phyloP scores from a whole-genome alignment of 2,888 invertebrate genomes.

The Phyllotreta striolata region DNA sequence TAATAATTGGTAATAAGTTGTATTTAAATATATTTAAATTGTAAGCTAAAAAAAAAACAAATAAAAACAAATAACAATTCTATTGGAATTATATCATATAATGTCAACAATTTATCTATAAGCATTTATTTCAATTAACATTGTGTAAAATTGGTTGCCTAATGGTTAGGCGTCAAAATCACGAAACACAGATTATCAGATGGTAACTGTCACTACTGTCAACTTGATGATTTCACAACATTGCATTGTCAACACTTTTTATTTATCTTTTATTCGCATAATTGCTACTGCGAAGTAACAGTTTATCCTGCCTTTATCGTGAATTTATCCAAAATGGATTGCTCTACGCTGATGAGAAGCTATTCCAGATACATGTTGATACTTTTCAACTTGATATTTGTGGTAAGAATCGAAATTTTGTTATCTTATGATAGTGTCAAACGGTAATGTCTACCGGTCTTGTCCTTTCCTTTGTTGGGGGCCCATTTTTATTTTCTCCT shows the following conservation, averaged over 20 bases:
- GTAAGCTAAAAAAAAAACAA: not conserved
- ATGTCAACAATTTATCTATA: no score
- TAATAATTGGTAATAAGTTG: constrained; percentile 61
- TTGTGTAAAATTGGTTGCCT: no score
- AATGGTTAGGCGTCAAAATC: no score
- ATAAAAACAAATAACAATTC: not conserved
- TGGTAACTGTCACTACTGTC: not conserved
- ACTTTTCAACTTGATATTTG: constrained; percentile 83
- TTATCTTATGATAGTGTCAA: not conserved
- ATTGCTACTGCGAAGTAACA: constrained; percentile 2
- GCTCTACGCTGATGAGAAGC: constrained; percentile 55
- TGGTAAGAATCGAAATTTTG: constrained; percentile 69
- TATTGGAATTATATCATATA: no score
- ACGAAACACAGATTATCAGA: not conserved
- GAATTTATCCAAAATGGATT: constrained; percentile 44
- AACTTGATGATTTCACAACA: constrained; percentile 1
- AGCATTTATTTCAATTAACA: no score
- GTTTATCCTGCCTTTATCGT: not conserved
- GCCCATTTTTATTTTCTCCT: no score
- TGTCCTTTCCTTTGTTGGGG: constrained; percentile 12
- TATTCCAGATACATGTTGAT: constrained; percentile 73
- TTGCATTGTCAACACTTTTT: constrained; percentile 5
- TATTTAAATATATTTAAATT: not conserved
- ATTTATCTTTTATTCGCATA: not conserved
- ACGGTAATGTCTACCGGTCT: constrained; percentile 12